Evolutionary conservation across 1,140 invertebrate genomes (phyloP).

Genomic region (Parasteatoda tepidariorum): DNA sequence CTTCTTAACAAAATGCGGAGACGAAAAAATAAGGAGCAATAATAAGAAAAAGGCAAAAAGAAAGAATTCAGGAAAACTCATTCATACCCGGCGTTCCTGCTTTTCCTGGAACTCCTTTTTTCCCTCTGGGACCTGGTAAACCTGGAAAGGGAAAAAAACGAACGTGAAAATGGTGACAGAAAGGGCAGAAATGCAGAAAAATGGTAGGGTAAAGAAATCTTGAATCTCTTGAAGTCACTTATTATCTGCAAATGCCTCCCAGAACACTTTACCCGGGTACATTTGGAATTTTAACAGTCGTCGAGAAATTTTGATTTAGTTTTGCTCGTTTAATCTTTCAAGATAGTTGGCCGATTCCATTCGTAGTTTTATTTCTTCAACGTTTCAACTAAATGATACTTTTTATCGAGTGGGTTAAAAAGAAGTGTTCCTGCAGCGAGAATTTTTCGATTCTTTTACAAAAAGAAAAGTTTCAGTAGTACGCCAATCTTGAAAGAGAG

Average conservation of each 20-base stretch:
- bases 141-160: conserved; percentile 69
- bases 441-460: no score
- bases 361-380: no score
- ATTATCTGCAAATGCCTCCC: conserved; percentile 22
- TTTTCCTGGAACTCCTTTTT: conserved; percentile 73
- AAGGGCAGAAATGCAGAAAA: neutral
- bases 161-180: conserved; percentile 3
- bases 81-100: conserved; percentile 66
- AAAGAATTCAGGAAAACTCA: neutral
- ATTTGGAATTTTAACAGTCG: conserved; percentile 25
- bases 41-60: neutral
- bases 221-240: neutral
- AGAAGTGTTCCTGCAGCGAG: no score
- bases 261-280: conserved; percentile 2
- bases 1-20: neutral
- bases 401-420: no score
- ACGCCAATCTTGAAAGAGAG: no score
- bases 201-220: neutral
- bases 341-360: conserved; percentile 7
- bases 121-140: conserved; percentile 77
- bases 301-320: conserved; percentile 16
- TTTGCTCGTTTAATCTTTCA: conserved; percentile 48
- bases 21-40: neutral
- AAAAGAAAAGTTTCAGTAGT: no score
- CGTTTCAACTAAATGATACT: no score